Conservation (phyloP, 2,797 vertebrate species). For the Pangasius djambal region DNA sequence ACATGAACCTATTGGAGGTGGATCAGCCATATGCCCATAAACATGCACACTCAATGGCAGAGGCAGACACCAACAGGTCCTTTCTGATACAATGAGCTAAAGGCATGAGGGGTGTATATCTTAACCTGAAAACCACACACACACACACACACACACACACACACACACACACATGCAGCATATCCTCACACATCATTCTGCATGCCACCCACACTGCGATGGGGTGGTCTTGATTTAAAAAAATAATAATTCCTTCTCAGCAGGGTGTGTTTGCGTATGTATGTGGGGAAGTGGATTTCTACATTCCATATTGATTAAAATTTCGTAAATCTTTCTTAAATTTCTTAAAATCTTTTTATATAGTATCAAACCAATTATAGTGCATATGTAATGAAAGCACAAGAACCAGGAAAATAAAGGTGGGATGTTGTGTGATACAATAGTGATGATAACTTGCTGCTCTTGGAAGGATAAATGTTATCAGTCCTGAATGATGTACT, state of each 20-base stretch:
- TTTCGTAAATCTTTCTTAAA: neutral
- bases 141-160: constrained; percentile 20
- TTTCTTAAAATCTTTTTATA: neutral
- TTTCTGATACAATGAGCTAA: constrained; percentile 66
- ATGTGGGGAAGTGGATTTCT: neutral
- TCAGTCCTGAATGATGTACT: constrained; percentile 21
- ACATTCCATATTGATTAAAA: neutral
- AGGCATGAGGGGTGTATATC: constrained; percentile 46
- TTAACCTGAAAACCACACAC: constrained; percentile 41
- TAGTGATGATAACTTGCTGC: constrained; percentile 3
- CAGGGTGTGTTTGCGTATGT: constrained; percentile 26
- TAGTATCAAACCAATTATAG: neutral
- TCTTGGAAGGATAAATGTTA: constrained; percentile 26
- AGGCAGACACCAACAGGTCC: constrained; percentile 73
- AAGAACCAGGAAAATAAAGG: neutral
- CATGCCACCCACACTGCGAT: constrained; percentile 55
- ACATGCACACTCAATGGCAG: constrained; percentile 86
- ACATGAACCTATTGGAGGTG: constrained; percentile 96
- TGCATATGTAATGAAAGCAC: neutral
- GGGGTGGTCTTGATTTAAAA: constrained; percentile 47
- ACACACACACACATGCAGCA: constrained; percentile 31
- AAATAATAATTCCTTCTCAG: constrained; percentile 16
- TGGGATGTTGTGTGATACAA: neutral
- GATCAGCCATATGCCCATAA: constrained; percentile 94
- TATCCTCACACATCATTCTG: constrained; percentile 45